Evolutionary conservation across 1,140 invertebrate species (phyloP).

Genomic region (Chironomus tepperi): DNA sequence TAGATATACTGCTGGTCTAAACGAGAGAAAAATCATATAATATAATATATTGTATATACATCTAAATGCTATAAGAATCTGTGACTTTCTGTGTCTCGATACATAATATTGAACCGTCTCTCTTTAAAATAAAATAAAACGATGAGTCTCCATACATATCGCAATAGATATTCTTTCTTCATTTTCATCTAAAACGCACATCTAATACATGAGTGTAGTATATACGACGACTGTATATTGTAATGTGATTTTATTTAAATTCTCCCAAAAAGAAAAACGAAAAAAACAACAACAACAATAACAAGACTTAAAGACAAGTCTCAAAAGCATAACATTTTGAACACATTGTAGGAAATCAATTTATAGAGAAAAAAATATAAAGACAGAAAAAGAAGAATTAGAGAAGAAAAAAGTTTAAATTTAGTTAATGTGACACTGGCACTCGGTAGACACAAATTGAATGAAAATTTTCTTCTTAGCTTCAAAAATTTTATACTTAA

Average conservation of each 20-base stretch:
- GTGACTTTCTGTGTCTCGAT: no score
- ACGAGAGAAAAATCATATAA: no score
- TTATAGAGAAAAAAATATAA: background rate
- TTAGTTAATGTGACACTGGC: constrained; percentile 5
- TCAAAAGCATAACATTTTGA: constrained; percentile 17
- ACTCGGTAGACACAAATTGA: background rate
- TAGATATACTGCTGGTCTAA: no score
- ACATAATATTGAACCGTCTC: no score
- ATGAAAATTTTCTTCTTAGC: background rate
- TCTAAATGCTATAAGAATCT: no score
- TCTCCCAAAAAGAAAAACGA: constrained; percentile 10
- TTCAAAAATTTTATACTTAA: background rate
- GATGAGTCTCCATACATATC: no score
- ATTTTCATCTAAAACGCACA: no score
- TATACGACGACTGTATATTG: no score
- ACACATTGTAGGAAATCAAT: constrained; percentile 19
- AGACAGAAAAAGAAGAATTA: background rate
- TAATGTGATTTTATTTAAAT: background rate
- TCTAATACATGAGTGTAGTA: no score
- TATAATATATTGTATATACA: no score
- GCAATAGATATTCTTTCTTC: no score
- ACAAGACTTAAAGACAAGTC: background rate
- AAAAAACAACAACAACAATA: background rate
- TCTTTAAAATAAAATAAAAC: no score
- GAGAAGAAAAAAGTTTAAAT: constrained; percentile 16